Base-by-base conservation (phyloP, 2,888 invertebrate genomes). In the Eupsilia transversa region DNA sequence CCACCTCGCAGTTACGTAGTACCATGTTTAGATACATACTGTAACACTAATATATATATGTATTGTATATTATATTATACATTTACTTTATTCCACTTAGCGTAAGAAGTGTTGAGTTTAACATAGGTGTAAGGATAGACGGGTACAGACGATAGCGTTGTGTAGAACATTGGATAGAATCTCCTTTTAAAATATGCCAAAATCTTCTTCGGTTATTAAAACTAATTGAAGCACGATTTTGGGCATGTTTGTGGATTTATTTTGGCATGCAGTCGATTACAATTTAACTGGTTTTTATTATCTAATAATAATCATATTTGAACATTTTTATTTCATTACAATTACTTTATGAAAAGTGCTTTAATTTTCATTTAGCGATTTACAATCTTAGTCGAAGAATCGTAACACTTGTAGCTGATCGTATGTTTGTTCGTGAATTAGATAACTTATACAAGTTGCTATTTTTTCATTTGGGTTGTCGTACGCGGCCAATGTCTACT, bases 31-130 rank as follows among this genome's bases (percentile, higher is more conserved):
- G 91, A 85, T 85, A 89, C 89, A 90, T 87, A 89, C 88, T 89
- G 86, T 88, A 86, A 88, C 88, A 91, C 88, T 88, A 87, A 86
- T 89, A 86, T 87, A 88, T 57, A 66, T 77, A 73, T 78, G 64
- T 86, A 80, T 74, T 86, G 76, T 74, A 80, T 80, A 82, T 70
- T 87, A 79, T 63, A 84, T 52, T 89, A 90, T 91, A 92, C 89
- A 91, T 90, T 90, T 92, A 93, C 89, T 92, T 94, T 94, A 96
- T 96, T 96, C 96, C 96, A 95, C 90, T 88, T 95, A 95, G 94
- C 73, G 72, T 95, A 95, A 94, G 93, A 92, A 90, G 92, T 91
- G 94, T 94, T 93, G 93, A 93, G 91, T 94, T 93, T 91, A 91
- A 91, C 83, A 30, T 89, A 83, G 74, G 83, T 78, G 87, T 95